Evolutionary conservation across 2,888 invertebrate species (phyloP), one percentile per base, ranked within the genome.

Genomic region (Reticulitermes lucifugus): DNA sequence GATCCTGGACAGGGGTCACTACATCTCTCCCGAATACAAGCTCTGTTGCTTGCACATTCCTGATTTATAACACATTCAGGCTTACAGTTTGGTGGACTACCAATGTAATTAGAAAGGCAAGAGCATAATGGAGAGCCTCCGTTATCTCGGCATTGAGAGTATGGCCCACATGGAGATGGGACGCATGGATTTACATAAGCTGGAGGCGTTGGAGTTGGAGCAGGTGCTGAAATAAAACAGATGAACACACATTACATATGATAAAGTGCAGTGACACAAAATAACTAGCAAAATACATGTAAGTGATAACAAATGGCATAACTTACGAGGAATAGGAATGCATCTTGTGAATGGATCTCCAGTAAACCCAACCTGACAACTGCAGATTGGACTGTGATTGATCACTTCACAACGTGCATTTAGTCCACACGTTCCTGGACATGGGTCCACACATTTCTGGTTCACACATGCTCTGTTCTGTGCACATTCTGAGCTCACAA

Each of bases 301-400:
- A 79, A 79, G 35, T 35, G 35, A 35, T 35, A 35, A 3, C 35
- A 35, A 35, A 59, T 14, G n/a, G 59, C 18, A 83, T 35, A 14
- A 83, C 86, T 86, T 87, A 87, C 87, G 86, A 73, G 91, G 91
- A 89, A 91, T 90, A 88, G 90, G 90, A 88, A 94, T 94, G 90
- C 96, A 96, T 89, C 95, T 95, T 9, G 94, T 93, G 90, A 96
- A 96, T 55, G 96, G 96, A 92, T 96, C 96, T 88, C 96, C 96
- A 83, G 95, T 94, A 82, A 90, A 90, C 55, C 89, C 88, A 88
- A 89, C 79, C 86, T 89, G 89, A 87, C 93, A 92, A 46, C 89
- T 89, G 86, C 93, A 93, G 82, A 91, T 90, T 2, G 92, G 91
- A 84, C 90, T 90, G 88, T 93, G 92, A 87, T 91, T 91, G n/a